Base-by-base conservation (phyloP, 2,797 vertebrate genomes). In the Neopelma chrysocephalum region DNA sequence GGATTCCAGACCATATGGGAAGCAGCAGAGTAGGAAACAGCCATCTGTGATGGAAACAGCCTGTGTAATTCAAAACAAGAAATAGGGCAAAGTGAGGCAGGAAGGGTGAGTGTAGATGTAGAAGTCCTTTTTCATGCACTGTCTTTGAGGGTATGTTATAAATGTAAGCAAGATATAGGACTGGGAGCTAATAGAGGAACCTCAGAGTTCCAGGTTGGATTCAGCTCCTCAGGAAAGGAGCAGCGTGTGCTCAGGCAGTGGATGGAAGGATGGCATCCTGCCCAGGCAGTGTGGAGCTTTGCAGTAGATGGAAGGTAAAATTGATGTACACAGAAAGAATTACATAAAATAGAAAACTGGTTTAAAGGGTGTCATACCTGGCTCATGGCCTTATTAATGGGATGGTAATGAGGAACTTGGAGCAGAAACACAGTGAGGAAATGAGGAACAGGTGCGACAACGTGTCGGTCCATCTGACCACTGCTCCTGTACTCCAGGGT, bases 1-100 rank as follows among this genome's bases (percentile, higher is more conserved):
- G 51, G 47, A 77, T 93, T 94, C 62, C 87, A 89, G 82, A 78
- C 64, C 93, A 78, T 84, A 73, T 87, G 91, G 93, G 51, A 85
- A 89, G 70, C 31, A 76, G 79, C 79, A 69, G 62, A 76, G 19
- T 80, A 84, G 69, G 84, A 86, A 91, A 73, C 51, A 88, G n/a
- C 72, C 88, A 81, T 82, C 77, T 91, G 78, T 11, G 7, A 42
- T 80, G 71, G 83, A 77, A 96, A 79, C 58, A 87, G 81, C 38
- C 60, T 86, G 32, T 58, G 45, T 40, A 53, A 85, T 32, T 94
- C 50, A 72, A 80, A 89, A 56, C 57, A 65, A 90, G 77, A 83
- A 81, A 50, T 1, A 87, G 88, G 62, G 32, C 56, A 72, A 38
- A 83, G 31, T 42, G 65, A 85, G 76, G 29, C 12, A 82, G 38